These are phyloP conservation scores for Scaptomyza montana DNA, from an alignment of 1,140 invertebrate genomes.

Conservation along the genomic window DNA sequence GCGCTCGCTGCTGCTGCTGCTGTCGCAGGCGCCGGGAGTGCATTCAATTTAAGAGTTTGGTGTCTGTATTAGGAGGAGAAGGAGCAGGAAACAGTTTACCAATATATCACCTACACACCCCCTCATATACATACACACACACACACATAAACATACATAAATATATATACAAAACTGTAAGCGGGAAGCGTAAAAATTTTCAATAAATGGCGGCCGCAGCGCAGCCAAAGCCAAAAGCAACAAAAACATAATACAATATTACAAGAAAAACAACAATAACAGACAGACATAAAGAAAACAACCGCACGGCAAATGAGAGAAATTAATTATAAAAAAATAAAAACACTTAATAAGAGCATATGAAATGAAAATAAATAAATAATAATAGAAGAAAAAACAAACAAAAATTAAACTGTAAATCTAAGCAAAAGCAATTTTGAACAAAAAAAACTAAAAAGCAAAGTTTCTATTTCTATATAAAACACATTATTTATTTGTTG, in stretches of 20 bases:
- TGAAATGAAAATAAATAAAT: constrained; percentile 24
- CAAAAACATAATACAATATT: constrained; percentile 52
- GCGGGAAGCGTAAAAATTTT: constrained; percentile 17
- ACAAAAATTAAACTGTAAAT: constrained; percentile 44
- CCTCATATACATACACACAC: constrained; percentile 2
- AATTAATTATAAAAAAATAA: constrained; percentile 50
- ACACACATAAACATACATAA: constrained; percentile 5
- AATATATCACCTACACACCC: constrained; percentile 12
- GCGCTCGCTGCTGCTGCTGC: constrained; percentile 28
- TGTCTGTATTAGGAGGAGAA: constrained; percentile 29
- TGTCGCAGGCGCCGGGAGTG: constrained; percentile 30
- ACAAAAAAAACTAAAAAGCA: constrained; percentile 37
- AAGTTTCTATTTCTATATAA: constrained; percentile 43
- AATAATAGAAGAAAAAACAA: constrained; percentile 3
- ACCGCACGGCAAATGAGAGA: constrained; percentile 39
- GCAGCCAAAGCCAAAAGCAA: constrained; percentile 72
- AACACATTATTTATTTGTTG: constrained; percentile 43
- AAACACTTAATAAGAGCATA: constrained; percentile 31
- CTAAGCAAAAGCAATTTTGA: constrained; percentile 48
- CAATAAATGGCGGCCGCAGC: constrained; percentile 31
- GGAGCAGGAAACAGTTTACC: constrained; percentile 28
- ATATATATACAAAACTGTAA: constrained; percentile 12
- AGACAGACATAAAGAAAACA: constrained; percentile 33
- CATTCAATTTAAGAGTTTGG: constrained; percentile 41
- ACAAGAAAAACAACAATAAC: constrained; percentile 23